Percentiles rank a stretch among this genome's conserved stretches.
Conservation (phyloP, 2,888 invertebrate genomes). For the Cephus nigrinus region DNA sequence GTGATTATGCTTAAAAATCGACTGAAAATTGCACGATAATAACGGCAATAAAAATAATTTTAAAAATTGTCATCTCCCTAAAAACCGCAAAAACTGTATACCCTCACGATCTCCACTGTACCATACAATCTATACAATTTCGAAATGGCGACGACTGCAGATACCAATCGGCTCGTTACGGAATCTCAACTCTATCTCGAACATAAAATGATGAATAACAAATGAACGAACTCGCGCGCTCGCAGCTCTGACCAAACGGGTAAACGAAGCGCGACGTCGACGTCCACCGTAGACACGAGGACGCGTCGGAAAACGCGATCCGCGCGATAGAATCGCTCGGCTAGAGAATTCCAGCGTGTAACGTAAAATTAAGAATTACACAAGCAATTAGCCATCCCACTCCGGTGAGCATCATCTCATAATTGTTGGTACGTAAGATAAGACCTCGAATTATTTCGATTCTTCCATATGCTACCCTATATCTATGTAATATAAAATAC, state of each 20-base stretch:
- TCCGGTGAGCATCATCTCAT: conserved; percentile 18
- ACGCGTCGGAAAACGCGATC: background rate
- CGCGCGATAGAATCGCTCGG: background rate
- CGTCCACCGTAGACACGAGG: background rate
- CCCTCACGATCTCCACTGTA: conserved; percentile 13
- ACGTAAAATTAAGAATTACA: conserved; percentile 64
- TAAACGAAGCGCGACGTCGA: background rate
- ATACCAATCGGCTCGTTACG: background rate
- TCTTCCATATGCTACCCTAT: background rate
- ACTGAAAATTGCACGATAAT: background rate
- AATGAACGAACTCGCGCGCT: background rate
- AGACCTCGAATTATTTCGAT: background rate
- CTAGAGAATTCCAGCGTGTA: conserved; percentile 51
- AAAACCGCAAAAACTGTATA: conserved; percentile 16
- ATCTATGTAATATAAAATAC: background rate
- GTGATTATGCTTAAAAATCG: background rate
- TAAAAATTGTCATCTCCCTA: background rate
- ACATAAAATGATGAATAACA: background rate
- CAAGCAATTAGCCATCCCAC: conserved; percentile 59
- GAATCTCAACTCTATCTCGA: background rate
- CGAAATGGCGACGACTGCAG: conserved; percentile 20
- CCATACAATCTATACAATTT: conserved; percentile 6
- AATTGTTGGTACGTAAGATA: background rate
- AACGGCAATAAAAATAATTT: background rate
- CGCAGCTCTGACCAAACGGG: background rate